Percentiles rank a stretch among this genome's conserved stretches.
Conservation (phyloP, 2,888 invertebrate genomes). For the Volucella zonaria region DNA sequence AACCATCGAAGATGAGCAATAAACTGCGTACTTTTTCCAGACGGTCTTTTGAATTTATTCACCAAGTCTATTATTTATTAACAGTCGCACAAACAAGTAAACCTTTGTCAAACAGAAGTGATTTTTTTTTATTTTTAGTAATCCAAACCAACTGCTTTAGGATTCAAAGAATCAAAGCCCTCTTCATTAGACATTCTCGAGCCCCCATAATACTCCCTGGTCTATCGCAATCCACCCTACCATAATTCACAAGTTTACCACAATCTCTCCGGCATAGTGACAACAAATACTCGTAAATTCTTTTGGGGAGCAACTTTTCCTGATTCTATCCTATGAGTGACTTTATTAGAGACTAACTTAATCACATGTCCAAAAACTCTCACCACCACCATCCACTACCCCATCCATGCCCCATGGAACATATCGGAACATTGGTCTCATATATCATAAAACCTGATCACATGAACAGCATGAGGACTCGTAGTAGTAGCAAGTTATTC, state of each 20-base stretch:
- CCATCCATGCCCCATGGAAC: neutral
- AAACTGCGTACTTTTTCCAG: no score
- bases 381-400: neutral
- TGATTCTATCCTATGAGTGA: constrained; percentile 19
- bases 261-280: constrained; percentile 30
- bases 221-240: neutral
- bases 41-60: no score
- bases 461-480: constrained; percentile 13
- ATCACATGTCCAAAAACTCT: constrained; percentile 46
- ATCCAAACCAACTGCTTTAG: no score
- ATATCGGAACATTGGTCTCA: constrained; percentile 45
- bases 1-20: no score
- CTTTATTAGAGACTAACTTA: constrained; percentile 37
- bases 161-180: no score
- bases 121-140: no score
- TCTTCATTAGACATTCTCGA: no score
- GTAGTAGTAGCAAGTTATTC: neutral
- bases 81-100: no score
- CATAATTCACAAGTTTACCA: neutral
- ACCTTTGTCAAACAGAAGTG: no score
- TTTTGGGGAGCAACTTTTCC: neutral
- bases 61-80: no score
- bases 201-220: neutral
- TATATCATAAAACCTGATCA: constrained; percentile 67
- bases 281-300: constrained; percentile 28